These are phyloP conservation scores for Plebejus melissa DNA, from an alignment of 2,888 invertebrate species.

Conservation along the genomic window DNA sequence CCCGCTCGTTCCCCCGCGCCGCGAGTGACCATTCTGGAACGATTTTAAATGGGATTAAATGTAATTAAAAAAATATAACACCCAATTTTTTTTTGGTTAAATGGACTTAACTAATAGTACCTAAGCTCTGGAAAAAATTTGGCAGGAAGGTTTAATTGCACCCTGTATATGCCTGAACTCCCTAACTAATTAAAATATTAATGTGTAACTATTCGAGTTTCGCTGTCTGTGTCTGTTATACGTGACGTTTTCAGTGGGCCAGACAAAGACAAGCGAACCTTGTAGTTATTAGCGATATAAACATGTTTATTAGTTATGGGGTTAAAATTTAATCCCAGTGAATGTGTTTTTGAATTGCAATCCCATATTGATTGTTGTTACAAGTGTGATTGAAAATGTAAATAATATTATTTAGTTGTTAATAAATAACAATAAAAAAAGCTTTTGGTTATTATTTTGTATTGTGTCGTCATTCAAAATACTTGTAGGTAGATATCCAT, in stretches of 20 bases:
- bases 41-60: no score
- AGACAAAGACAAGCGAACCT: not conserved
- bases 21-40: no score
- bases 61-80: no score
- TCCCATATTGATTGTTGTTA: constrained; percentile 24
- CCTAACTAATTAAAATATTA: not conserved
- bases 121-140: no score
- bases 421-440: constrained; percentile 28
- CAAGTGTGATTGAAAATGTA: constrained; percentile 28
- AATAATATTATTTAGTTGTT: constrained; percentile 30
- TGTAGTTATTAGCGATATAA: not conserved
- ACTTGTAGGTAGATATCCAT: no score
- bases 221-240: not conserved
- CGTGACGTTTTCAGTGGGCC: not conserved
- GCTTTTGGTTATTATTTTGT: not conserved
- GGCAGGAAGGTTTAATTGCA: no score
- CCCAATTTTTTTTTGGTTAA: no score
- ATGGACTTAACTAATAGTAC: no score
- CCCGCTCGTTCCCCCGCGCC: no score
- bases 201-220: not conserved
- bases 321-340: not conserved
- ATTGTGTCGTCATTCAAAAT: no score
- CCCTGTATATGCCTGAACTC: not conserved
- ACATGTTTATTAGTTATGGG: not conserved
- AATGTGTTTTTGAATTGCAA: constrained; percentile 18